Base-by-base conservation (phyloP, 2,113 vertebrate genomes). In the Psephotus haematonotus region DNA sequence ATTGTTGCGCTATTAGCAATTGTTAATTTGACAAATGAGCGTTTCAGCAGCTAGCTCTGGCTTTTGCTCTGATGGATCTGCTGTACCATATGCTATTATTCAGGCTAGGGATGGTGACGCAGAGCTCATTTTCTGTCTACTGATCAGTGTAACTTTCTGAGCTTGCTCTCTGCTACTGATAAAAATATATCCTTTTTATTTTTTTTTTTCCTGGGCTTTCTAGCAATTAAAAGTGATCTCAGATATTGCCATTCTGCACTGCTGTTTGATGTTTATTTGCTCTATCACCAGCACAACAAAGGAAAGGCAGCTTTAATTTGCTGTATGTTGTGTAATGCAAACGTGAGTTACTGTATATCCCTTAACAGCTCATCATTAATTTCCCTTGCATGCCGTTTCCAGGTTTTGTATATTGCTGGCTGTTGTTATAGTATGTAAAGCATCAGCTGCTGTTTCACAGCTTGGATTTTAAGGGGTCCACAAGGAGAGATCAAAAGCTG, bases 401-500 rank as follows among this genome's bases (percentile, higher is more conserved):
- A 72, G 24, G 84, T 91, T 96, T 96, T 68, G 20, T 96, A 90
- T 95, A 94, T 94, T 95, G 95, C 92, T 92, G 93, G 96, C 86
- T 89, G 90, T 86, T 95, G 89, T 75, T 95, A 90, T 93, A 63
- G 57, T 92, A 94, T 94, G 85, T 95, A 96, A 97, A 96, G 95
- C 86, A 95, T 97, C 95, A 97, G 97, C 97, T 97, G 97, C 96
- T 96, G 86, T 95, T 94, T 95, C 95, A 97, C 96, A 97, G 97
- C 95, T 96, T 96, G 96, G 92, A 93, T 96, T 97, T 97, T 96
- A 97, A 97, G 83, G 49, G n/a, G 81, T 92, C 96, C 92, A 93
- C 88, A 92, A 97, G 96, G 97, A 97, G 88, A 96, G 82, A 96
- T 94, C 92, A 96, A 97, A 97, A 96, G 96, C 92, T 76, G 93